Conservation (phyloP, 2,888 invertebrate genomes). For the Morinoia aosen region DNA sequence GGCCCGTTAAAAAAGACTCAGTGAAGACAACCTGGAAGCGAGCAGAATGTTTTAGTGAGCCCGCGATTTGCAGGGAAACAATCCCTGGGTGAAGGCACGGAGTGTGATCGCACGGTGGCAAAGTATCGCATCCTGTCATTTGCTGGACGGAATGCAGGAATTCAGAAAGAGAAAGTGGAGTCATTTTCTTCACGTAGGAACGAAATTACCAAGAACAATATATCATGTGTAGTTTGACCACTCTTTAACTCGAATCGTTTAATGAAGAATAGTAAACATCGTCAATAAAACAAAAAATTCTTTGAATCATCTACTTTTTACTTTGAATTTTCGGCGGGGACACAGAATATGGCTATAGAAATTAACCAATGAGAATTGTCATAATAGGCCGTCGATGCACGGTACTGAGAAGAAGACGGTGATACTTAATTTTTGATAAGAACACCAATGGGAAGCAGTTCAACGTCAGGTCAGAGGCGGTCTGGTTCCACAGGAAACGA, state of each 20-base stretch:
- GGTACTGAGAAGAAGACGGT: not conserved
- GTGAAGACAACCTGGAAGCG: not conserved
- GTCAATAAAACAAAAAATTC: not conserved
- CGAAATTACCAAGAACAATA: not conserved
- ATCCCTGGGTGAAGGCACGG: not conserved
- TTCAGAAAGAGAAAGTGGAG: not conserved
- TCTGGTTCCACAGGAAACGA: not conserved
- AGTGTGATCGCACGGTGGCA: not conserved
- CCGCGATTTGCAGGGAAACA: not conserved
- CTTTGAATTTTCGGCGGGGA: too few species aligned
- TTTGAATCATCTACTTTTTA: not conserved
- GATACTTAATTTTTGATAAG: not conserved
- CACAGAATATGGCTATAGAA: not conserved
- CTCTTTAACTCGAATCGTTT: not conserved
- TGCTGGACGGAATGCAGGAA: not conserved
- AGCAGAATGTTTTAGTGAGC: not conserved
- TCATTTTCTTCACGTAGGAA: not conserved
- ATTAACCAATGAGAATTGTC: not conserved
- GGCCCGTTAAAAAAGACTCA: not conserved
- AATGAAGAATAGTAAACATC: not conserved
- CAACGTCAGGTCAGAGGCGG: not conserved
- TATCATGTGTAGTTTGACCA: not conserved
- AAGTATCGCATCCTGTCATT: slow-evolving; percentile 2
- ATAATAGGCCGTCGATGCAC: not conserved
- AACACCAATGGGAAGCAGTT: not conserved